Evolutionary conservation across 1,140 invertebrate genomes (phyloP).

Genomic region (Pollicipes pollicipes): DNA sequence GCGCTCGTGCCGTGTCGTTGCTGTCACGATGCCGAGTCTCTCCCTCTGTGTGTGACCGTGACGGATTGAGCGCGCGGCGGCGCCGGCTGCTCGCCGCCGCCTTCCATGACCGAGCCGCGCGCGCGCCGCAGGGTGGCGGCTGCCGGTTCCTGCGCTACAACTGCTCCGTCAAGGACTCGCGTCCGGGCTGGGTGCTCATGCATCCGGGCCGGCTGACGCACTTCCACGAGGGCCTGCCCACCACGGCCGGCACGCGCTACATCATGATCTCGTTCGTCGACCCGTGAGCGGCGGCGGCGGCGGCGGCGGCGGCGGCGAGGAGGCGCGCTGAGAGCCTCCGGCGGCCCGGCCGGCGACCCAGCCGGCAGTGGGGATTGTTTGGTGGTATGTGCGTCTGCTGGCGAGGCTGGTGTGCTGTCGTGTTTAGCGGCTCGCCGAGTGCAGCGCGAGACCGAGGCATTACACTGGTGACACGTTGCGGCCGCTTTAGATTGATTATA

Average conservation of each 20-base stretch:
- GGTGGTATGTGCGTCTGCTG: too few relatives aligned
- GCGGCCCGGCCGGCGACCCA: too few relatives aligned
- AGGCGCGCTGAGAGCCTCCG: too few relatives aligned
- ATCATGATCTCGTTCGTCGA: conserved; percentile 99
- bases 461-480: too few relatives aligned
- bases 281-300: too few relatives aligned
- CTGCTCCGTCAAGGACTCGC: conserved; percentile 73
- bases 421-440: too few relatives aligned
- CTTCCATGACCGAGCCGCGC: not conserved
- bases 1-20: not conserved
- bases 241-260: conserved; percentile 62
- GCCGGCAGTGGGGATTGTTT: too few relatives aligned
- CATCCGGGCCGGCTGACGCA: conserved; percentile 75
- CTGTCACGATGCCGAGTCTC: not conserved
- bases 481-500: too few relatives aligned
- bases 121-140: conserved; percentile 59
- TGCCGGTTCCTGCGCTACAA: conserved; percentile 90
- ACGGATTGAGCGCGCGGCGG: not conserved
- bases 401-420: too few relatives aligned
- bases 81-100: too few relatives aligned
- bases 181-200: conserved; percentile 86
- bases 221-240: conserved; percentile 40
- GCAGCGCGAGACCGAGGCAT: too few relatives aligned
- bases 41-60: not conserved
- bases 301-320: too few relatives aligned